phyloP scores from a whole-genome alignment of 2,888 invertebrate genomes.

The Lottia gigantea region DNA sequence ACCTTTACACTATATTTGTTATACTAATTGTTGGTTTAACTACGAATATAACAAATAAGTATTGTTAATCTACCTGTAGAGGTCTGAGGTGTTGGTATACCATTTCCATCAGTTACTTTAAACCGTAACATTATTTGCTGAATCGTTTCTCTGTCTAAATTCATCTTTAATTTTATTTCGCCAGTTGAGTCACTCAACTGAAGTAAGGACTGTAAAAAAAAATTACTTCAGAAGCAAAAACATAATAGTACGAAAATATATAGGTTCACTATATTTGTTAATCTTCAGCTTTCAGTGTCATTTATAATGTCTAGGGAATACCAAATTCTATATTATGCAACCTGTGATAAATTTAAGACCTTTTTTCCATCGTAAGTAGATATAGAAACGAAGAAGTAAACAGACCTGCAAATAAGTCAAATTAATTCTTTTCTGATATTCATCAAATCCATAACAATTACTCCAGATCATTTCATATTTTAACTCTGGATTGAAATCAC shows the following conservation, averaged over 20 bases:
- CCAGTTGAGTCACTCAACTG: not conserved
- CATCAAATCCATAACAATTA: conserved; percentile 40
- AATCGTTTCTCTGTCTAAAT: conserved; percentile 19
- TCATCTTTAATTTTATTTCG: conserved; percentile 4
- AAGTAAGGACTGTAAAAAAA: not conserved
- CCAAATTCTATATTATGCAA: too few relatives aligned
- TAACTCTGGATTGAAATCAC: conserved; percentile 73
- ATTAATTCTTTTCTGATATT: conserved; percentile 14
- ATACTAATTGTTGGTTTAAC: too few relatives aligned
- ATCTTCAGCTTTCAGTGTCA: too few relatives aligned
- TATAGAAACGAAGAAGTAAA: not conserved
- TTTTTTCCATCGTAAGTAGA: not conserved
- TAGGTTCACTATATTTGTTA: too few relatives aligned
- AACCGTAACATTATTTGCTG: conserved; percentile 13
- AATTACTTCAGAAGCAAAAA: too few relatives aligned
- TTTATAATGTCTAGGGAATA: too few relatives aligned
- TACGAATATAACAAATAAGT: too few relatives aligned
- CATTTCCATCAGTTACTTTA: conserved; percentile 19
- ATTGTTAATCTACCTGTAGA: too few relatives aligned
- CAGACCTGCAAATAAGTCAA: not conserved
- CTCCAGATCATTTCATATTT: conserved; percentile 76
- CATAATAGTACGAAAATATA: too few relatives aligned
- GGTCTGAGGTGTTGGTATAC: not conserved
- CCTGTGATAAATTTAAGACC: not conserved
- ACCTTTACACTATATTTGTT: too few relatives aligned